Percentiles rank a stretch among this genome's conserved stretches.
Conservation (phyloP, 2,797 vertebrate species). For the Gila robusta region DNA sequence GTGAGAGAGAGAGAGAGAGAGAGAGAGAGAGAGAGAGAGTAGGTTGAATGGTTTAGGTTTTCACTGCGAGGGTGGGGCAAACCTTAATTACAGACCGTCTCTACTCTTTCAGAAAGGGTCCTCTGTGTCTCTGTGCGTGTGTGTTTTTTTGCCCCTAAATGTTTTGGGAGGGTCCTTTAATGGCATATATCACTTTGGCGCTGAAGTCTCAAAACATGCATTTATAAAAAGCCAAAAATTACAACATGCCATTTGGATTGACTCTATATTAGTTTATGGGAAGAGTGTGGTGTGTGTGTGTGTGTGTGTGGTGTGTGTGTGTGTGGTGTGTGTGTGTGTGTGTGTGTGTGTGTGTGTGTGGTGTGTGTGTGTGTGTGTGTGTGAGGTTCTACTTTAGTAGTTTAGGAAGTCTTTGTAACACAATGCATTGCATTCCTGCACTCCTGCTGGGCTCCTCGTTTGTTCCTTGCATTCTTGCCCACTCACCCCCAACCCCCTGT, state of each 20-base stretch:
- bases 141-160: slow-evolving; percentile 39
- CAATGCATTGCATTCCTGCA: slow-evolving; percentile 75
- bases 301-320: slow-evolving; percentile 24
- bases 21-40: background rate
- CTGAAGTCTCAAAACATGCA: slow-evolving; percentile 54
- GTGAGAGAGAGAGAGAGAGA: too few relatives aligned
- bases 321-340: slow-evolving; percentile 8
- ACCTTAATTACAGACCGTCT: slow-evolving; percentile 59
- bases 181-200: slow-evolving; percentile 27
- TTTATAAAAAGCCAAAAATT: slow-evolving; percentile 59
- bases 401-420: slow-evolving; percentile 48
- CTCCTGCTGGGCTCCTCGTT: slow-evolving; percentile 80
- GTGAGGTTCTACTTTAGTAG: slow-evolving; percentile 28
- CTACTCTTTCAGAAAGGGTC: slow-evolving; percentile 57
- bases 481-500: slow-evolving; percentile 67
- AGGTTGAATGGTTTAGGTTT: slow-evolving; percentile 55
- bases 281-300: slow-evolving; percentile 13
- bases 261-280: slow-evolving; percentile 23
- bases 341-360: slow-evolving; percentile 17
- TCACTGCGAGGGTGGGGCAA: slow-evolving; percentile 57
- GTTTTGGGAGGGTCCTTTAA: slow-evolving; percentile 46
- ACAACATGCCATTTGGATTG: slow-evolving; percentile 37
- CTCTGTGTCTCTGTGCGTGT: slow-evolving; percentile 50
- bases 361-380: slow-evolving; percentile 19
- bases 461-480: slow-evolving; percentile 80